Evolutionary conservation across 1,140 invertebrate species (phyloP), one percentile per base, ranked within the genome.

Genomic region (Acromyrmex echinatior): DNA sequence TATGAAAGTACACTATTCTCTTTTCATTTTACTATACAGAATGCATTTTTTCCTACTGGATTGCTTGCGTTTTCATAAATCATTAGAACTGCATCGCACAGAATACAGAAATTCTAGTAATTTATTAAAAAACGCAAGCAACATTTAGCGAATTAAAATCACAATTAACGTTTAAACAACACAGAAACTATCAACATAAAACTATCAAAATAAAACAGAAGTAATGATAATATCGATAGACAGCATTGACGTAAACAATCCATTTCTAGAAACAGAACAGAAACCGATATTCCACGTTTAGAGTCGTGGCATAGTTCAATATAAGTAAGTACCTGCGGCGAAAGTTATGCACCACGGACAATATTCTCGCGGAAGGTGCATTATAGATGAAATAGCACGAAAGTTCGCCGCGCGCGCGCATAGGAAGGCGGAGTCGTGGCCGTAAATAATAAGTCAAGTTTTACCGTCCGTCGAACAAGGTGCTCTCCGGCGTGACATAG

Each of bases 371-470:
- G 25, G 45, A 77, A 35, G n/a, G 58, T 76, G 70, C 70, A 84
- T 35, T 84, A 84, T 84, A 51, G 39, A 84, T 76, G 80, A 84
- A 82, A 82, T 68, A 18, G 56, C 68, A 49, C 68, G 68, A 74
- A 74, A 84, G 80, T 82, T 82, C 14, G 18, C n/a, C 25, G 62
- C 28, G 45, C 66, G 68, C 35, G 53, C 39, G 68, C 35, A 21
- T 25, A 49, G 12, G 56, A 49, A 56, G 28, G 53, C 25, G 28
- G 39, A 49, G 70, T 25, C 51, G 62, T 21, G 51, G 53, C 25
- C 21, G 86, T 82, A 82, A 82, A 74, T 82, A 74, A 82, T 74
- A 76, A 81, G 79, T 51, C 66, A 25, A 51, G 80, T 76, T 76
- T 84, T 49, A 74, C 18, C 56, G 60, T 51, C 31, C 21, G 56